Conservation (phyloP, 2,888 invertebrate genomes). For the Norana najaformis region DNA sequence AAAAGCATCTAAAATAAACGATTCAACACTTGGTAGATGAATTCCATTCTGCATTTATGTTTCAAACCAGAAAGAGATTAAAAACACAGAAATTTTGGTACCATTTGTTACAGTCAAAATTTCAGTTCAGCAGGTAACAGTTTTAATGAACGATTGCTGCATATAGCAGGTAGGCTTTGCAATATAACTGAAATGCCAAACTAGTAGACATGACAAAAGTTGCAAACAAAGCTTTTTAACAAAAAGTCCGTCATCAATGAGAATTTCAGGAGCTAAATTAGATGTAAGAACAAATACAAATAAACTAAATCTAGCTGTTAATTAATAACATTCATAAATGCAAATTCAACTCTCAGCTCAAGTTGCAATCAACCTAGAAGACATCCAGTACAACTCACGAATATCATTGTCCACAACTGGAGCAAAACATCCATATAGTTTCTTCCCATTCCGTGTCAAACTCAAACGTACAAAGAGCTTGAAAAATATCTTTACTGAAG, state of each 20-base stretch:
- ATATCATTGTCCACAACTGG: not conserved
- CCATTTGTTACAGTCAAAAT: not conserved
- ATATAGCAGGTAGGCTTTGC: not conserved
- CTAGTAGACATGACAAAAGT: not conserved
- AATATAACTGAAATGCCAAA: not conserved
- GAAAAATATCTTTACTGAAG: conserved; percentile 13
- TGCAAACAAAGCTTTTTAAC: not conserved
- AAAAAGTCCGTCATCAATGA: not conserved
- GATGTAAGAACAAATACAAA: not conserved
- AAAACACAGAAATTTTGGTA: not conserved
- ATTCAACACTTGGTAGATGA: not conserved
- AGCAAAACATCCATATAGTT: not conserved
- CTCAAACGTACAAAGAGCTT: not conserved
- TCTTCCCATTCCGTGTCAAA: not conserved
- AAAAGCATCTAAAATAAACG: not conserved
- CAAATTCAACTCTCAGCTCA: not conserved
- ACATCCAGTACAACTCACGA: not conserved
- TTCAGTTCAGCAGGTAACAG: not conserved
- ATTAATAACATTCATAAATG: not conserved
- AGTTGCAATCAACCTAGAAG: not conserved
- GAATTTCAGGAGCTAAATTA: not conserved
- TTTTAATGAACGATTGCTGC: not conserved
- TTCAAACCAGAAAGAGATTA: not conserved
- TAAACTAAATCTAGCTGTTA: not conserved
- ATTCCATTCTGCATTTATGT: not conserved